Evolutionary conservation across 2,888 invertebrate species (phyloP).

Genomic region (Cephus spinipes): DNA sequence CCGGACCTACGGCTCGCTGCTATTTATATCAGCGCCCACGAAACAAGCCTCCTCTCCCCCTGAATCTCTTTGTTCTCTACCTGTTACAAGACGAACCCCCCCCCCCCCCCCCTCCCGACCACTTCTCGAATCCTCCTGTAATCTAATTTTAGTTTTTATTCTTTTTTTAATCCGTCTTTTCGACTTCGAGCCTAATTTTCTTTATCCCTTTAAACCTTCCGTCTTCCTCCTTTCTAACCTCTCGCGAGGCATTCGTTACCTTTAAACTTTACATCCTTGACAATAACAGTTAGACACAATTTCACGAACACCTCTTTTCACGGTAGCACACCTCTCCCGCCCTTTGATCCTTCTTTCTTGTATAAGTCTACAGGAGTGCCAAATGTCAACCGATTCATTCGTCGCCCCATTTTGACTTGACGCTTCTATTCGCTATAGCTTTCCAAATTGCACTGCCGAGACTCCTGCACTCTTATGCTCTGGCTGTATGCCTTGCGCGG

Average conservation of each 20-base stretch:
- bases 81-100: neutral
- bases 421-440: neutral
- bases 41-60: neutral
- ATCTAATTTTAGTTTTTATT: neutral
- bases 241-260: neutral
- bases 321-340: neutral
- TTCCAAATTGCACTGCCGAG: neutral
- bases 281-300: neutral
- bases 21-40: neutral
- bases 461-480: neutral
- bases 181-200: neutral
- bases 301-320: neutral
- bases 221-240: neutral
- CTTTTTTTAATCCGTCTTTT: neutral
- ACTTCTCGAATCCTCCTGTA: neutral
- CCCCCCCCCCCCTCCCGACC: neutral
- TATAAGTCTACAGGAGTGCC: neutral
- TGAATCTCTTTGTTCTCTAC: neutral
- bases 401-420: neutral
- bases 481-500: neutral
- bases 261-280: neutral
- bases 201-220: neutral
- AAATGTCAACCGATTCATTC: neutral
- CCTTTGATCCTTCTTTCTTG: neutral
- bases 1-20: constrained; percentile 41